A percentile compares a stretch with the other conserved stretches of the same genome.
phyloP scores from a whole-genome alignment of 37 sponge, comb jelly and placozoan genomes.

The Petrosia ficiformis region DNA sequence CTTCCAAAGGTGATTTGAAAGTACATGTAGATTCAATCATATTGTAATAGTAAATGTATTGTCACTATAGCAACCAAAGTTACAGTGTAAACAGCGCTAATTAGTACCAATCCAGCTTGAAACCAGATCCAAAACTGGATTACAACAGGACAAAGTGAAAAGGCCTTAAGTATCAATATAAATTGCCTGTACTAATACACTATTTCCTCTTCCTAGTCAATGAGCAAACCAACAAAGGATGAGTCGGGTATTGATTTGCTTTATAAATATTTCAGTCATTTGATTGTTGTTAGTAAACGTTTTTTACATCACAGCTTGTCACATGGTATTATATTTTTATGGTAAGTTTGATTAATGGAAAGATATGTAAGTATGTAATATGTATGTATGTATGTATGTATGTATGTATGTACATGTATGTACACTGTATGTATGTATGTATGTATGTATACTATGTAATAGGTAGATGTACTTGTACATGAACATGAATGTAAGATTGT shows the following conservation, averaged over 20 bases:
- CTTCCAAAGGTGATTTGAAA: too few species aligned
- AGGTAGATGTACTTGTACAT: too few species aligned
- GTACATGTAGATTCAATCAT: too few species aligned
- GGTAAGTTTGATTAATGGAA: conserved; percentile 12
- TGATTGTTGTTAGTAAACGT: conserved; percentile 39
- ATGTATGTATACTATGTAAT: background rate
- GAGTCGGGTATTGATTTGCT: conserved; percentile 29
- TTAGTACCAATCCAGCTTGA: too few species aligned
- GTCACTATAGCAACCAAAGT: background rate
- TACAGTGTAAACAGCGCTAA: background rate
- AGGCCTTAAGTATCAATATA: too few species aligned
- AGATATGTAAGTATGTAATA: background rate
- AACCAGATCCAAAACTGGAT: too few species aligned
- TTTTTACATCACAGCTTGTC: conserved; percentile 23
- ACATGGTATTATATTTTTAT: conserved; percentile 30
- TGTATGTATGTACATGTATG: conserved; percentile 15
- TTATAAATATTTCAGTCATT: conserved; percentile 44
- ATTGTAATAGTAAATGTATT: background rate
- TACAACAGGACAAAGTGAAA: too few species aligned
- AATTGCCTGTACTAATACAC: too few species aligned
- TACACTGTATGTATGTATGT: too few species aligned
- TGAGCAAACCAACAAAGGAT: conserved; percentile 19
- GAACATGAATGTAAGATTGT: too few species aligned
- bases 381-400: conserved; percentile 13
- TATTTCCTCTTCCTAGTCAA: too few species aligned